These are phyloP conservation scores for Stylophora pistillata DNA, from an alignment of 64 coral and sea anemone species.

Conservation along the genomic window DNA sequence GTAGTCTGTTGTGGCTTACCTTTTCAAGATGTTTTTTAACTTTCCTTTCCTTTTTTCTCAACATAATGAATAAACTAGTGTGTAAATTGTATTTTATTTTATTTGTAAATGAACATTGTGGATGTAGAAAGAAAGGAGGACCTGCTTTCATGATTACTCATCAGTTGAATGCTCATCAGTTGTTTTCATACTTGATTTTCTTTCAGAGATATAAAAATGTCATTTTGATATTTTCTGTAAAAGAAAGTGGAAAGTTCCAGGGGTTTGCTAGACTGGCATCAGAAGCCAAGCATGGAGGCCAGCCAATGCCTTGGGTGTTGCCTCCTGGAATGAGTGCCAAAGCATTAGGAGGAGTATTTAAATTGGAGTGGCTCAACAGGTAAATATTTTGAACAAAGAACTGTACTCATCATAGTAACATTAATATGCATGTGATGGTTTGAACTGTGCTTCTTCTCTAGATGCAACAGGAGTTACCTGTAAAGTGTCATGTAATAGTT, in stretches of 20 bases:
- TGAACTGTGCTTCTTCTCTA: too few relatives aligned
- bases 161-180: not conserved
- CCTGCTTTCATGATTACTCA: too few relatives aligned
- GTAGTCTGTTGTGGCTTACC: too few relatives aligned
- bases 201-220: conserved; percentile 97
- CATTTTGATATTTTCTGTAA: conserved; percentile 96
- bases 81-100: not conserved
- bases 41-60: too few relatives aligned
- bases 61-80: too few relatives aligned
- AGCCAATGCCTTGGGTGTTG: conserved; percentile 86
- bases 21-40: too few relatives aligned
- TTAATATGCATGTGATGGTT: too few relatives aligned
- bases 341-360: conserved; percentile 94
- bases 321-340: conserved; percentile 94
- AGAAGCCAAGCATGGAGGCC: conserved; percentile 83
- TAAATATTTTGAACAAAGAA: not conserved
- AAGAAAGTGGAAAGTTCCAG: conserved; percentile 99
- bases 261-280: conserved; percentile 85
- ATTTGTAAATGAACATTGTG: too few relatives aligned
- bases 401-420: not conserved
- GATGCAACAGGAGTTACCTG: too few relatives aligned
- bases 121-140: not conserved
- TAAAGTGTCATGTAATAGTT: too few relatives aligned
- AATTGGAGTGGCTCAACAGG: conserved; percentile 98
- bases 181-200: not conserved